A percentile compares a stretch with the other conserved stretches of the same genome.
phyloP scores from a whole-genome alignment of 1,140 invertebrate genomes.

The Musca domestica region DNA sequence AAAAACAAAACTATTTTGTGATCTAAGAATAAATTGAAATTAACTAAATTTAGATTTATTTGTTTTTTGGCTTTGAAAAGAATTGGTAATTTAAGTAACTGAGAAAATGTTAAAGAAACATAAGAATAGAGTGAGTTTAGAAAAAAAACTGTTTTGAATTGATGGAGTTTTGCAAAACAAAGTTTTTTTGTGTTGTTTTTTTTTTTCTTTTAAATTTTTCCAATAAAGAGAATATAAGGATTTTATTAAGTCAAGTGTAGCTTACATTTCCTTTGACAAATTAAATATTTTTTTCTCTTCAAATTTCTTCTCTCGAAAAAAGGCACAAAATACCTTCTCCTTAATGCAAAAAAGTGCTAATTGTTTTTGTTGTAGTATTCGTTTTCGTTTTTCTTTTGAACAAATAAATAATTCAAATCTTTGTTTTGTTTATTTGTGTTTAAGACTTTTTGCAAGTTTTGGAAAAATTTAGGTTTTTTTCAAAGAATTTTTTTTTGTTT shows the following conservation, averaged over 20 bases:
- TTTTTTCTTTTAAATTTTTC: constrained; percentile 16
- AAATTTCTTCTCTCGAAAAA: constrained; percentile 7
- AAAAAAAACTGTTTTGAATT: neutral
- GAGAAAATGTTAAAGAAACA: too few relatives aligned
- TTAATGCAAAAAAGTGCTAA: neutral
- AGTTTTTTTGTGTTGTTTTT: too few relatives aligned
- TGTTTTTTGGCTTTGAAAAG: too few relatives aligned
- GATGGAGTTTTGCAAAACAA: neutral
- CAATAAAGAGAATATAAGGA: neutral
- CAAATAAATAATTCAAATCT: neutral
- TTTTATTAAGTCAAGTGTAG: neutral
- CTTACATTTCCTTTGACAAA: too few relatives aligned
- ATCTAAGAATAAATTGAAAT: too few relatives aligned
- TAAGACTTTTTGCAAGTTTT: constrained; percentile 11
- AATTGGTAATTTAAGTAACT: too few relatives aligned
- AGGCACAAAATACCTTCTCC: constrained; percentile 25
- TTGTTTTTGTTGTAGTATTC: neutral
- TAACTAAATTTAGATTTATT: too few relatives aligned
- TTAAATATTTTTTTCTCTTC: neutral
- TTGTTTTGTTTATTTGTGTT: neutral
- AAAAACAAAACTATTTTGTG: too few relatives aligned
- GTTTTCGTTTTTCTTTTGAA: constrained; percentile 10
- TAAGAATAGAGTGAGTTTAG: too few relatives aligned
- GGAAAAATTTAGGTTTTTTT: constrained; percentile 11
- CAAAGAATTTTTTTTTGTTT: neutral